phyloP scores from a whole-genome alignment of 2,797 vertebrate species.

The Lagodon rhomboides region DNA sequence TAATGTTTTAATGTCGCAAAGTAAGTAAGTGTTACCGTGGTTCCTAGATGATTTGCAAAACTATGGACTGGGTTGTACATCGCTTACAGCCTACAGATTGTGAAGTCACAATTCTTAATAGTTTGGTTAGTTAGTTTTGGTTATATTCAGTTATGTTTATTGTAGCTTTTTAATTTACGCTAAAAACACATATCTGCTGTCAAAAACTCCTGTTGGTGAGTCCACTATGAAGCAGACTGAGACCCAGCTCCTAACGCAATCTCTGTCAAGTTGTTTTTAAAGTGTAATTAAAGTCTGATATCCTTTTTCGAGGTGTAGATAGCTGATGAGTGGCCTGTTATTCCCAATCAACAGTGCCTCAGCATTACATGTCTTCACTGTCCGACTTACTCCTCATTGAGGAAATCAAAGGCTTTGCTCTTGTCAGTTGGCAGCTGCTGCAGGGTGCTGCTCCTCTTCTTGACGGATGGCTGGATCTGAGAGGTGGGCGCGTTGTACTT shows the following conservation, averaged over 20 bases:
- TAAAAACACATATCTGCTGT: no score
- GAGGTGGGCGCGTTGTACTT: conserved; percentile 98
- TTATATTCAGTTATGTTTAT: no score
- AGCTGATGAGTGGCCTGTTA: neutral
- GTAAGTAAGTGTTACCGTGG: neutral
- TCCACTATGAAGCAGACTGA: neutral
- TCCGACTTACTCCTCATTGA: conserved; percentile 95
- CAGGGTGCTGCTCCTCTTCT: conserved; percentile 97
- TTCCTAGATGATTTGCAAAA: neutral
- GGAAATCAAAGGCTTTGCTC: conserved; percentile 98
- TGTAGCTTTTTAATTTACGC: no score
- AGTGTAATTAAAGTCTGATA: neutral
- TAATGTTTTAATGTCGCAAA: no score
- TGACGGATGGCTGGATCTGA: conserved; percentile 94
- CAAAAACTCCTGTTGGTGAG: neutral
- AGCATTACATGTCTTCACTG: neutral
- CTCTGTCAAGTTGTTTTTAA: neutral
- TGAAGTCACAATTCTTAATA: neutral
- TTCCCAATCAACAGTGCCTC: neutral
- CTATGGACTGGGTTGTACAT: neutral
- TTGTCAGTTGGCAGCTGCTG: conserved; percentile 97
- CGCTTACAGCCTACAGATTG: neutral
- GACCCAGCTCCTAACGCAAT: no score
- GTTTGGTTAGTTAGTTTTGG: neutral
- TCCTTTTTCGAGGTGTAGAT: neutral